Conservation (phyloP, 2,113 vertebrate genomes). For the Mesoclemmys tuberculata region DNA sequence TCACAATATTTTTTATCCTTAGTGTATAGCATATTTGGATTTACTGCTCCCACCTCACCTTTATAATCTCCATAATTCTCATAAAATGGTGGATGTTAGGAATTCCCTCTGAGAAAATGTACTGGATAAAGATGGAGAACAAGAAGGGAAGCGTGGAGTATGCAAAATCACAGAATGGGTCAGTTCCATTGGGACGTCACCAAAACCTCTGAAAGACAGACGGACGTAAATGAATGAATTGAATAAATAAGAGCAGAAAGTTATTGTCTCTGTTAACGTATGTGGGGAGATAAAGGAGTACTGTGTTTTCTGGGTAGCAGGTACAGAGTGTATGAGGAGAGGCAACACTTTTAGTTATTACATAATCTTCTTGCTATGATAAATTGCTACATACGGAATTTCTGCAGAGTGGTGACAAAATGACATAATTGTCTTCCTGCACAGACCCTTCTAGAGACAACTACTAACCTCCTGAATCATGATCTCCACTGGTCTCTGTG, state of each 20-base stretch:
- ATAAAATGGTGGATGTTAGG: neutral
- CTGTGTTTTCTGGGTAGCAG: constrained; percentile 9
- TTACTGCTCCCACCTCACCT: neutral
- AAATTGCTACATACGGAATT: neutral
- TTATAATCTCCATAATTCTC: neutral
- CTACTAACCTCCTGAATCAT: constrained; percentile 92
- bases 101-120: neutral
- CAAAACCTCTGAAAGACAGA: neutral
- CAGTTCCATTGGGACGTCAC: neutral
- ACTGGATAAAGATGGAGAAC: neutral
- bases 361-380: constrained; percentile 14
- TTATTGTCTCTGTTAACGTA: neutral
- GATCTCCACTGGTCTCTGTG: constrained; percentile 98
- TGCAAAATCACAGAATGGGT: neutral
- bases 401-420: neutral
- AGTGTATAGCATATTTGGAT: neutral
- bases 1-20: fast-evolving
- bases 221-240: neutral
- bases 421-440: neutral
- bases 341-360: constrained; percentile 23
- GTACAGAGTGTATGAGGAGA: neutral
- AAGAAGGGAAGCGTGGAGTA: neutral
- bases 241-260: neutral
- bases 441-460: constrained; percentile 95
- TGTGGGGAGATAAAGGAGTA: neutral